Evolutionary conservation across 2,888 invertebrate species (phyloP), one percentile per base, ranked within the genome.

Genomic region (Panorpa germanica): DNA sequence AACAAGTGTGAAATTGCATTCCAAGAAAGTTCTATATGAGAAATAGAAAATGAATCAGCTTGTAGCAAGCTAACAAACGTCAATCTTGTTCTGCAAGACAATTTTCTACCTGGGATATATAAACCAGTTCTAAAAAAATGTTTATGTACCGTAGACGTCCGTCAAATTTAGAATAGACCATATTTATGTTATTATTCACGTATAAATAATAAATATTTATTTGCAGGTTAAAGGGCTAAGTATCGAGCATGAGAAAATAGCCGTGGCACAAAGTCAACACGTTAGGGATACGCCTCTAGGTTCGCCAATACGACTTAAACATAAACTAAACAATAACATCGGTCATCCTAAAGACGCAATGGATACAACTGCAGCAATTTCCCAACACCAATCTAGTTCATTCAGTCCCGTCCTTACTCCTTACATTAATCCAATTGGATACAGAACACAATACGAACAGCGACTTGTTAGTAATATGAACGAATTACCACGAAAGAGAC

Each of bases 221-320:
- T 44, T 44, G 4, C 44, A 74, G 73, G 75, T 77, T 27, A 77
- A 77, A 55, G 77, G 77, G 39, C 55, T 77, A 47, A 76, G 76
- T 47, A 73, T 75, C 45, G 75, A 75, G 53, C 74, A 75, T 44
- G 75, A 69, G 45, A 68, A 67, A 45, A 45, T 70, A 43, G 67
- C 65, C 22, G 64, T 63, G 38, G 65, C 64, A 35, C 65, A 65
- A 41, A 60, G 61, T 44, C 59, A 61, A 19, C 44, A 44, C 28
- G 39, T 35, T 39, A 36, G 38, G 36, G 49, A 49, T 33, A 45
- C 50, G 34, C 40, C 48, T 22, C 36, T 53, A 40, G 60, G 60
- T 36, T 54, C 57, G 34, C 55, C 57, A 33, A 46, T 55, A 34
- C 52, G 52, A 24, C 48, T 50, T 7, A 44, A 54, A 37, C 53